Base-by-base conservation (phyloP, 2,113 vertebrate species). In the Cyrtonyx montezumae region DNA sequence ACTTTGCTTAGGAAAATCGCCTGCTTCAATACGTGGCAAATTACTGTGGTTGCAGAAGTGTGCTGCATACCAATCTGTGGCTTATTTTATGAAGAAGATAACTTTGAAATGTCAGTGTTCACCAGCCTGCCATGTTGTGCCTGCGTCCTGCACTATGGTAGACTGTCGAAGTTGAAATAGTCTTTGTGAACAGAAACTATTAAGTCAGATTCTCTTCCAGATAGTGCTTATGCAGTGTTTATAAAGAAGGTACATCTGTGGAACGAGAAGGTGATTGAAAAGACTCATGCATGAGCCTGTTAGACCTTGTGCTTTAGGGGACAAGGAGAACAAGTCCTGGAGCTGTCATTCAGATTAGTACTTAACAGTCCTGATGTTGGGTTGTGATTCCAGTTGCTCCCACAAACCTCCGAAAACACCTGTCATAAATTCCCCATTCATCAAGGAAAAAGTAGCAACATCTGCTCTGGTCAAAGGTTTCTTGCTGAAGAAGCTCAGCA, bases 381-480 rank as follows among this genome's bases (percentile, higher is more conserved):
- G 62, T 49, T 90, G 62, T 84, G 84, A 94, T 93, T 94, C 75
- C 84, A 68, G 96, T 96, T 65, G 28, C 84, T 93, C 94, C 59
- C 37, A 56, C 7, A 76, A 77, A 91, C 87, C 73, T 91, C 45
- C 28, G 86, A 53, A 95, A 96, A 93, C 79, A 85, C 46, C 56
- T 79, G 87, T 91, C n/a, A 48, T 59, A 9, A 87, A 84, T 53
- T 62, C 18, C 25, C 67, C 32, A 12, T 90, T 94, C 63, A 71
- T 69, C 79, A 55, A 75, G 69, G 5, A 28, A 40, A 91, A 91
- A 84, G 63, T 37, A 88, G 53, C 83, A 96, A 84, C 94, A 66
- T 93, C 88, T 95, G 94, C 68, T 61, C 49, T 77, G 91, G 94
- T 95, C 95, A 96, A 91, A 96, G 93, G 85, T 87, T 82, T 90